Evolutionary conservation across 2,113 vertebrate genomes (phyloP).

Genomic region (Patagioenas fasciata): DNA sequence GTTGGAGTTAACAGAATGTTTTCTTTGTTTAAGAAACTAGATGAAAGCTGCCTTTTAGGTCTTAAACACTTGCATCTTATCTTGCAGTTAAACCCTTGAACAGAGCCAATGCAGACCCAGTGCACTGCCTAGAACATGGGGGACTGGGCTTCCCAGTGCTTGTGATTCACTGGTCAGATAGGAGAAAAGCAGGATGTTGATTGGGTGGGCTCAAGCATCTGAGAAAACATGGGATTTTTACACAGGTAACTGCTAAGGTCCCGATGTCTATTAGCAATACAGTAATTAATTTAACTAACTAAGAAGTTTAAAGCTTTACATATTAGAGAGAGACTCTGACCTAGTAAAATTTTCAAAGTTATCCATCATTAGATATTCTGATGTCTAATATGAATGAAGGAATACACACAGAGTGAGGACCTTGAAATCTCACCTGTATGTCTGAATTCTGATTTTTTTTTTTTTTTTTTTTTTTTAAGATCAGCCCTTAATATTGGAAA

Average conservation of each 20-base stretch:
- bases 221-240: not conserved
- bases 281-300: not conserved
- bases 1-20: constrained; percentile 1
- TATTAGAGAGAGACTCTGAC: not conserved
- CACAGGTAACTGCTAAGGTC: not conserved
- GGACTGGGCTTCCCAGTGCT: rapidly evolving
- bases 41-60: constrained; percentile 15
- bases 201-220: not conserved
- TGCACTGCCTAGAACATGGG: not conserved
- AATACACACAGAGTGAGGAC: not conserved
- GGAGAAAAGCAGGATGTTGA: not conserved
- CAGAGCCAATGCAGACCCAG: not conserved
- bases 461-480: not conserved
- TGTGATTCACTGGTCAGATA: not conserved
- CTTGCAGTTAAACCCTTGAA: not conserved
- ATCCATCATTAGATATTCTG: not conserved
- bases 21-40: constrained; percentile 39
- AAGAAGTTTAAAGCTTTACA: not conserved
- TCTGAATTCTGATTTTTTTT: not conserved
- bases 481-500: not conserved
- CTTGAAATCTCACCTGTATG: not conserved
- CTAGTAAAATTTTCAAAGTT: not conserved
- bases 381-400: not conserved
- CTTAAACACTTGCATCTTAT: not conserved
- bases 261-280: not conserved